Percentiles rank a stretch among this genome's conserved stretches.
phyloP scores from a whole-genome alignment of 2,113 vertebrate genomes.

The Pagrus major region DNA sequence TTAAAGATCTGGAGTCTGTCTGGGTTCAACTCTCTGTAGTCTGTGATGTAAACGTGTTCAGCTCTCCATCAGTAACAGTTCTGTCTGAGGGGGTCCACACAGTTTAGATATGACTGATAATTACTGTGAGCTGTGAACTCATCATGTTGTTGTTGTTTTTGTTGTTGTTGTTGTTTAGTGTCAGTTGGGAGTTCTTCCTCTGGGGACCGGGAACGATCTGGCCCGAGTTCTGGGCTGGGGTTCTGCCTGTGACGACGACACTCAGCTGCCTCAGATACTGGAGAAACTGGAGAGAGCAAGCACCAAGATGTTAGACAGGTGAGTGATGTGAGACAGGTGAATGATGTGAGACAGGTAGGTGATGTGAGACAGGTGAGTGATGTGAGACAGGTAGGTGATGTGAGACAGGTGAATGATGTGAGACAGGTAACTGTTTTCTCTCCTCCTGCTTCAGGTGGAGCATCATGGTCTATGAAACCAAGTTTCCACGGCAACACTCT shows the following conservation, averaged over 20 bases:
- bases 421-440: background rate
- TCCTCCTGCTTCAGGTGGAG: conserved; percentile 89
- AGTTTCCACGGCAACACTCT: conserved; percentile 90
- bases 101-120: too few species aligned
- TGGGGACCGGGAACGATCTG: conserved; percentile 97
- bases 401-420: conserved; percentile 69
- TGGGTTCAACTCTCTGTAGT: too few species aligned
- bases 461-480: conserved; percentile 98
- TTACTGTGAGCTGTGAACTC: background rate
- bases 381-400: background rate
- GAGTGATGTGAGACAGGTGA: background rate
- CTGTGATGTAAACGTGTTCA: too few species aligned
- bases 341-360: background rate
- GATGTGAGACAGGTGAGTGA: background rate
- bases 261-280: conserved; percentile 95
- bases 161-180: conserved; percentile 82
- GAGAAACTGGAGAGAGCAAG: conserved; percentile 98
- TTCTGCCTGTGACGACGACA: conserved; percentile 95
- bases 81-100: too few species aligned
- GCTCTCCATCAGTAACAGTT: too few species aligned
- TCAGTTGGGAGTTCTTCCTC: conserved; percentile 94
- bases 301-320: conserved; percentile 92
- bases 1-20: too few species aligned
- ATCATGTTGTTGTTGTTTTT: conserved; percentile 68
- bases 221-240: conserved; percentile 98